Evolutionary conservation across 1,140 invertebrate species (phyloP), one percentile per base, ranked within the genome.

Genomic region (Philotrypesis tridentata): DNA sequence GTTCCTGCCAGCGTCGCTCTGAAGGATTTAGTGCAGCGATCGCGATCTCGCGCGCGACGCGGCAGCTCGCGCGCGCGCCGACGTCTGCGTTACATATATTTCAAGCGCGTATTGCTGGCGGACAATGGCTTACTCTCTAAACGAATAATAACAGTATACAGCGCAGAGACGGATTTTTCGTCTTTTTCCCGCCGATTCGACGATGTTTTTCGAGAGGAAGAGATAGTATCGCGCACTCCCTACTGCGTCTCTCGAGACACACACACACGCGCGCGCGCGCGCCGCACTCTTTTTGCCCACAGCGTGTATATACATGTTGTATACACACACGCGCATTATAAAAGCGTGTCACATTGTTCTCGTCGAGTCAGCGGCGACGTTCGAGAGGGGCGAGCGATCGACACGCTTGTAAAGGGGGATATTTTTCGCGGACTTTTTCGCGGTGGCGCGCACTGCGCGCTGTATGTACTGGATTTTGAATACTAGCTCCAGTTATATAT

Each of bases 41-140:
- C 61, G 61, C 23, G 61, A 65, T 65, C n/a, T n/a, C n/a, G n/a
- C n/a, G n/a, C 61, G 61, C 61, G 61, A 65, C 11, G 23, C 48
- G n/a, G 48, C n/a, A 55, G 43, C 43, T n/a, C n/a, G n/a, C n/a
- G n/a, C n/a, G n/a, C n/a, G n/a, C n/a, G n/a, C 7, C 40, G 7
- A 14, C 40, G 43, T 2, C 14, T 14, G 17, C 14, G 8, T 7
- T 40, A 9, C 21, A 37, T 55, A 21, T 55, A 55, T 55, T 55
- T 55, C 14, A n/a, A n/a, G n/a, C n/a, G n/a, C n/a, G n/a, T n/a
- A n/a, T n/a, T 17, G 1, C 48, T 21, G n/a, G 6, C 21, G 48
- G 48, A 55, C 48, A 55, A 55, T 55, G 48, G 17, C 48, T n/a
- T 14, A 14, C 48, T 55, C 48, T 55, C 48, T 55, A n/a, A 55